Percentiles rank a stretch among this genome's conserved stretches.
These are phyloP conservation scores for Eubasilissa splendida DNA, from an alignment of 2,888 invertebrate species.

Conservation along the genomic window DNA sequence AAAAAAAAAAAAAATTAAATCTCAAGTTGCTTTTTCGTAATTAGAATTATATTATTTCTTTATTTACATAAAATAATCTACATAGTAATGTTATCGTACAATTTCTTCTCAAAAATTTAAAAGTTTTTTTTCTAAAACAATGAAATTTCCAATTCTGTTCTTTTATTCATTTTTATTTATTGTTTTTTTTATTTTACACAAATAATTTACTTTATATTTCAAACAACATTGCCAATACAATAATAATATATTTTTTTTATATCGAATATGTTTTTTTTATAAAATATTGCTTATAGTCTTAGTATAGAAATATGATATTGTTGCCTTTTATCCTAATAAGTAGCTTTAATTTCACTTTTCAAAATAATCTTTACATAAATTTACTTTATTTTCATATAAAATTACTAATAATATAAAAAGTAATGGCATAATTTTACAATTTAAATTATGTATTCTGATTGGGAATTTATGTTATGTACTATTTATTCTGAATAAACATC, in stretches of 20 bases:
- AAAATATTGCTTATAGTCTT: slow-evolving; percentile 17
- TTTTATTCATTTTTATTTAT: no score
- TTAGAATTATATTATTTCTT: no score
- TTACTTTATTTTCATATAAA: slow-evolving; percentile 59
- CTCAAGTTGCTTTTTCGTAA: no score
- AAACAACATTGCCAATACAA: slow-evolving; percentile 8
- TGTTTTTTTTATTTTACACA: not conserved
- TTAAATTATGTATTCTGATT: not conserved
- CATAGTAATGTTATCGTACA: no score
- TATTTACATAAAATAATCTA: no score
- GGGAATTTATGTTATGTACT: no score
- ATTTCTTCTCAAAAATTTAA: no score
- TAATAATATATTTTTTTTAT: slow-evolving; percentile 30
- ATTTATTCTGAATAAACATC: no score
- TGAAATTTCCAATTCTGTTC: no score
- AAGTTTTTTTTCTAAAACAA: no score
- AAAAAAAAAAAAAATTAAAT: no score
- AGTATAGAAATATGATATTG: slow-evolving; percentile 59
- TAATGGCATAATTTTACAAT: slow-evolving; percentile 4
- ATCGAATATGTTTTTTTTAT: not conserved
- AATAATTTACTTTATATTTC: not conserved
- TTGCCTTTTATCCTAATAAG: slow-evolving; percentile 63
- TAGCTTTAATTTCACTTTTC: slow-evolving; percentile 60
- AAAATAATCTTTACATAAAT: slow-evolving; percentile 59
- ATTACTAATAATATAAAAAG: slow-evolving; percentile 56